Conservation (phyloP, 2,888 invertebrate species). For the Drosophila monieri region DNA sequence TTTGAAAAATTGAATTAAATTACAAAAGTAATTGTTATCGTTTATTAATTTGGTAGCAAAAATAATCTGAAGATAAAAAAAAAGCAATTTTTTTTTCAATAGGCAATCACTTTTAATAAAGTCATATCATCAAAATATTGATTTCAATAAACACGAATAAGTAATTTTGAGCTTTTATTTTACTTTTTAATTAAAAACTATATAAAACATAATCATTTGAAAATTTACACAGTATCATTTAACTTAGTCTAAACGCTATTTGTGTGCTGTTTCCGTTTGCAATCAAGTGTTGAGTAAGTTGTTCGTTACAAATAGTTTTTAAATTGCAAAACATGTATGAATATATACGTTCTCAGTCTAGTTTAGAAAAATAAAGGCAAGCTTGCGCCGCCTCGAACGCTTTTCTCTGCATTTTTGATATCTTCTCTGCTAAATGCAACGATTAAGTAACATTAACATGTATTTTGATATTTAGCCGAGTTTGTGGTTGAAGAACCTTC, state of each 20-base stretch:
- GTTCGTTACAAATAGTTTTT: conserved; percentile 27
- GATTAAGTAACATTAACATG: conserved; percentile 61
- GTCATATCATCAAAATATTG: too few species aligned
- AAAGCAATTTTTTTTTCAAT: too few species aligned
- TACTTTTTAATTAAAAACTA: conserved; percentile 59
- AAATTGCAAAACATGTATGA: conserved; percentile 32
- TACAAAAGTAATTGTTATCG: too few species aligned
- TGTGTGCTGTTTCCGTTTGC: conserved; percentile 52
- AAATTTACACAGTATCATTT: conserved; percentile 61
- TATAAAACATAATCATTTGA: conserved; percentile 60
- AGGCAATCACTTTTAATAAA: too few species aligned
- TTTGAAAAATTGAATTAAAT: too few species aligned
- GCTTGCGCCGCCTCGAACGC: conserved; percentile 26
- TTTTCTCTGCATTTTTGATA: conserved; percentile 26
- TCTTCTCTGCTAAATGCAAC: conserved; percentile 65
- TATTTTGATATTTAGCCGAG: conserved; percentile 35
- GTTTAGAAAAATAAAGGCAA: conserved; percentile 54
- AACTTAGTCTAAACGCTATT: conserved; percentile 61
- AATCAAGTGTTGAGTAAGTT: conserved; percentile 57
- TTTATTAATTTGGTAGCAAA: too few species aligned
- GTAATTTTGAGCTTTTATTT: conserved; percentile 56
- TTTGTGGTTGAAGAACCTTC: background rate
- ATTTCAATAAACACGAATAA: background rate
- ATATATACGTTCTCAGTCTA: conserved; percentile 66
- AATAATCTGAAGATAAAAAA: too few species aligned